Evolutionary conservation across 2,888 invertebrate genomes (phyloP), one percentile per base, ranked within the genome.

Genomic region (Netelia virgata): DNA sequence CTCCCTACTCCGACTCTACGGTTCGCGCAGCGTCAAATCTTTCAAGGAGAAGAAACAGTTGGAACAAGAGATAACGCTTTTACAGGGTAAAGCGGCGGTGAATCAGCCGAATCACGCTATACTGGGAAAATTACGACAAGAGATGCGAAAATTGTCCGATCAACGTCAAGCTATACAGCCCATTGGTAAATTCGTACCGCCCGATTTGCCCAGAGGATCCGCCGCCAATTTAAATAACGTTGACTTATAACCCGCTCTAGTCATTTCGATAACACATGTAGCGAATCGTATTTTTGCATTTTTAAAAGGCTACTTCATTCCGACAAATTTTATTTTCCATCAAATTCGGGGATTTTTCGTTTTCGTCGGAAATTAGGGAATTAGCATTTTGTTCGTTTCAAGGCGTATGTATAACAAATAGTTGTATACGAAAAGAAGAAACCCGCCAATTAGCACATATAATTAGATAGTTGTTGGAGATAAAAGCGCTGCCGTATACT

Each of bases 61-160:
- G 90, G 98, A 98, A 90, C 98, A 98, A 92, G 97, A 98, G 94
- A 98, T 98, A 78, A 98, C 98, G 0, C 95, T 97, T 50, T 94
- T 98, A n/a, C 97, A 97, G 92, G 96, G 97, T 91, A 97, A 97
- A 94, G 98, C 98, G 3, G 96, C 97, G 0, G 96, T 97, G 66
- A 98, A 98, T 94, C 97, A 97, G 88, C 98, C 98, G 28, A 98
- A 98, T 94, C 96, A 97, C 94, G 98, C 98, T 0, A 98, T 98
- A 88, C 95, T 98, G 28, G 96, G 96, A 83, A 98, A 98, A 90
- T 94, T 99, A 20, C 95, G 96, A 80, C 94, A 95, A 81, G 98
- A 98, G 94, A 97, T 99, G 97, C 91, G 94, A 0, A 97, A 97
- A 92, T 93, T 98, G 57, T 94, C 95, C 14, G 96, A 96, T 73